Evolutionary conservation across 2,797 vertebrate genomes (phyloP), one percentile per base, ranked within the genome.

Genomic region (Cynodonichthys magdalenae): DNA sequence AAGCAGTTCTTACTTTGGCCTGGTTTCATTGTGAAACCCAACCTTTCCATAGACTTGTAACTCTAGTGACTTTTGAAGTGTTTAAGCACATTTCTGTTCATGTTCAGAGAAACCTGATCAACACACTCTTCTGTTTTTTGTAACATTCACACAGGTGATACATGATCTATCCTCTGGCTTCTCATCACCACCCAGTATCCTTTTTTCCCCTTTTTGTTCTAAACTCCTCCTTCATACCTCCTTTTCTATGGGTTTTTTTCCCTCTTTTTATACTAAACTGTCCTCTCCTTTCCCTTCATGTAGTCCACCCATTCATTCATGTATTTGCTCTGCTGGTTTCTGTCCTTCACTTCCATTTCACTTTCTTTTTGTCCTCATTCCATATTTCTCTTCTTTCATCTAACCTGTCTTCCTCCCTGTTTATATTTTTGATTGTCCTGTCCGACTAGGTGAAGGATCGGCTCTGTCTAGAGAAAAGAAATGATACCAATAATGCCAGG

Each of bases 201-300:
- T 68, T 68, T 53, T 39, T 39, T 39, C 4, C 36, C 31, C 6
- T 31, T 67, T 84, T 88, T 88, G 73, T 86, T 58, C 45, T 18
- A 31, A 59, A 67, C 69, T 63, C 72, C 76, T 71, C 74, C 62
- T 72, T 50, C 67, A 78, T 79, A 78, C 72, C 73, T 71, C 36
- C 31, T 59, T 71, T 76, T 69, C 51, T 81, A 57, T 24, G 47
- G 48, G 62, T 34, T 58, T 45, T 47, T 68, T 72, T 68, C 48
- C 71, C 53, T 49, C 20, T n/a, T 75, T 66, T 80, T 62, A 78
- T 55, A 10, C 41, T 55, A 61, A 4, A 48, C 9, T 5, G 10
- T 10, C 19, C 20, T 29, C 52, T 52, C 52, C 14, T 8, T 50
- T 53, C 24, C 44, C 68, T 15, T 39, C 15, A 4, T 29, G 66